phyloP scores from a whole-genome alignment of 2,797 vertebrate genomes.

The Hemitrygon akajei region DNA sequence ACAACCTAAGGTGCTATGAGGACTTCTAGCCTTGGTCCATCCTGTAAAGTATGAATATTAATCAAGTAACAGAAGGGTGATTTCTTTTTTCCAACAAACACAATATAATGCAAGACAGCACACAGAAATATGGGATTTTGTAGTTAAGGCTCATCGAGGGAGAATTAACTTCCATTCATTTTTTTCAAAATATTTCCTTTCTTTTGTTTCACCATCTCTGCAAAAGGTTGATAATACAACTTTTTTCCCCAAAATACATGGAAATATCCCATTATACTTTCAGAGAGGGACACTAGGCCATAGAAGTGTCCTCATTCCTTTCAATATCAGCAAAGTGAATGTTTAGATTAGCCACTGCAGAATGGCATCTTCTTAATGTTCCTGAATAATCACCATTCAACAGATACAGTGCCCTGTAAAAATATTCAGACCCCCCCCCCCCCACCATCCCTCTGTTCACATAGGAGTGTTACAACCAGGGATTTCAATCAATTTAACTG shows the following conservation, averaged over 20 bases:
- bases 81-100: not conserved
- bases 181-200: not conserved
- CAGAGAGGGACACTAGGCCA: not conserved
- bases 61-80: not conserved
- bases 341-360: not conserved
- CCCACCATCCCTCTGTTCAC: too few species aligned
- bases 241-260: too few species aligned
- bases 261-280: not conserved
- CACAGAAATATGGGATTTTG: not conserved
- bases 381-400: not conserved
- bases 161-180: not conserved
- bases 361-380: not conserved
- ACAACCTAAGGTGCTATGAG: too few species aligned
- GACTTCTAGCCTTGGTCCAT: too few species aligned
- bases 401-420: not conserved
- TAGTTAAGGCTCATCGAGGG: not conserved
- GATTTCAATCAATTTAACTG: too few species aligned
- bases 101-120: not conserved
- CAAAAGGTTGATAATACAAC: not conserved
- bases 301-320: not conserved
- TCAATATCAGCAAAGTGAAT: not conserved
- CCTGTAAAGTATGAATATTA: too few species aligned
- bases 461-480: too few species aligned
- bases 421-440: too few species aligned
- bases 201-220: not conserved